Evolutionary conservation across 1,140 invertebrate genomes (phyloP), one percentile per base, ranked within the genome.

Genomic region (Heliconius hermathena): DNA sequence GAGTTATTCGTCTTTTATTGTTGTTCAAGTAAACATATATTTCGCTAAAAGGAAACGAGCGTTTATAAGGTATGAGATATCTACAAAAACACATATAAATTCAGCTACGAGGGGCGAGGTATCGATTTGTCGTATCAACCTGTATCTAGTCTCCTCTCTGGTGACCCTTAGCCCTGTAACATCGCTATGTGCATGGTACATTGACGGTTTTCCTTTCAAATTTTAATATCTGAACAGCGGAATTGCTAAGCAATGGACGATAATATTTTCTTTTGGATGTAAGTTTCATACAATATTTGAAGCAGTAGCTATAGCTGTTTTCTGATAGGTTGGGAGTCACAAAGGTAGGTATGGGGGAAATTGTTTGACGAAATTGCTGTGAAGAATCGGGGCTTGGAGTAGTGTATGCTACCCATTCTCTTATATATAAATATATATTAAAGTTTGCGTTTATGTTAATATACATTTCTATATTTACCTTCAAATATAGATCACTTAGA

Each of bases 51-150:
- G 60, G 60, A 66, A 66, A 22, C 60, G 9, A 29, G 60, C 60
- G 60, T 66, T 66, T 66, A 22, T 66, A 3, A 52, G 49, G 49
- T 52, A 66, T 29, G 16, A 66, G 22, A 66, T 33, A 57, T 52
- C 74, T 75, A 75, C 54, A 60, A 75, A 75, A 75, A 75, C 54
- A 75, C 29, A 18, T 60, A 60, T 33, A 60, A 22, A 75, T 33
- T 60, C 74, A 60, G 60, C 60, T 26, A 22, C 60, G 29, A 74
- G 46, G 57, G 57, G 74, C 18, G 74, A 54, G 70, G 70, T 77
- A 77, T 77, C 76, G 86, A 83, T 87, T 85, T 85, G 80, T 82
- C 83, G 82, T 77, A 85, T 83, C 87, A 87, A 71, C 71, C 74
- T 57, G 52, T 80, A 72, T 80, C 74, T 73, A 77, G 52, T 38